Evolutionary conservation across 1,140 invertebrate genomes (phyloP).

Genomic region (Lasioglossum baleicum): DNA sequence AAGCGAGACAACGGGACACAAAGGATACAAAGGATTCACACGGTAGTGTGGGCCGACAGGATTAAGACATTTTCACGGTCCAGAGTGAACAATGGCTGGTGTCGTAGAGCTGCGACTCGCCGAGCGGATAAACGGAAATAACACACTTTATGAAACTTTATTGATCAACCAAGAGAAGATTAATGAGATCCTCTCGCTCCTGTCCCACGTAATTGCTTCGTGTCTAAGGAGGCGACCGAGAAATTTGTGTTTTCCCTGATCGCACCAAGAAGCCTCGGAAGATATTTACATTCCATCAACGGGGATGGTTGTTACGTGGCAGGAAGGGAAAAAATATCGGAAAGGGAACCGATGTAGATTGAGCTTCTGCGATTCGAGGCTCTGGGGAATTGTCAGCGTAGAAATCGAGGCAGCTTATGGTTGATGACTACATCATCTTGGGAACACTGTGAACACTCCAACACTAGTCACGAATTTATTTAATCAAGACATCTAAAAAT

Average conservation of each 20-base stretch:
- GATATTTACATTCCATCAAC: slow-evolving; percentile 16
- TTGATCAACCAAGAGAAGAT: not conserved
- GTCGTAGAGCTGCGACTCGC: too few species aligned
- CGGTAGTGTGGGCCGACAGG: too few species aligned
- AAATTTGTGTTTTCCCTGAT: slow-evolving; percentile 2
- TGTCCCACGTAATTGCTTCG: not conserved
- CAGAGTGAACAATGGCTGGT: too few species aligned
- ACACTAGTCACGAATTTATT: too few species aligned
- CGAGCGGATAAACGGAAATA: not conserved
- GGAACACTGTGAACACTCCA: too few species aligned
- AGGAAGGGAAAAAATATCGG: not conserved
- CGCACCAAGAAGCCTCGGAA: not conserved
- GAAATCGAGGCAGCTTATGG: too few species aligned
- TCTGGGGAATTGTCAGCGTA: too few species aligned
- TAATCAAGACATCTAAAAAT: too few species aligned
- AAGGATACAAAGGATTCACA: too few species aligned
- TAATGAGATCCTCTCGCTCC: not conserved
- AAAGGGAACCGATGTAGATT: not conserved
- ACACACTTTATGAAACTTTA: slow-evolving; percentile 21
- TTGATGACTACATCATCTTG: too few species aligned
- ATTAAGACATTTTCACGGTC: too few species aligned
- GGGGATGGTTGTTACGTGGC: not conserved
- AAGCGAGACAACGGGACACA: too few species aligned
- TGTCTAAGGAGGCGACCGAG: not conserved
- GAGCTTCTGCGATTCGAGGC: not conserved